Evolutionary conservation across 2,888 invertebrate genomes (phyloP).

Genomic region (Macrophya alboannulata): DNA sequence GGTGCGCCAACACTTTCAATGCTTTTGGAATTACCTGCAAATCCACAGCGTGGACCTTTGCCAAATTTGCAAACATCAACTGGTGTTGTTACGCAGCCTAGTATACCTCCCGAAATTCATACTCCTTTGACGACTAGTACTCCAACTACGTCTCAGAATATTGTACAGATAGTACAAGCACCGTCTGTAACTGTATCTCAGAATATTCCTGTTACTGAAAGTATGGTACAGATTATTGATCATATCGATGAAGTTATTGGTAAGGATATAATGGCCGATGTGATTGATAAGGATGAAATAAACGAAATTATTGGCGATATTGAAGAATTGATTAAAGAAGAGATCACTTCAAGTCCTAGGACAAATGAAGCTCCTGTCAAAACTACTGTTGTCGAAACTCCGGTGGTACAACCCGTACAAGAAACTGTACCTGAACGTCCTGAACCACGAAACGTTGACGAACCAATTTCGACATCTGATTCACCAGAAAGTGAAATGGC

Average conservation of each 20-base stretch:
- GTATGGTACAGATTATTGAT: slow-evolving; percentile 75
- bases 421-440: slow-evolving; percentile 65
- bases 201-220: slow-evolving; percentile 70
- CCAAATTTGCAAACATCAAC: slow-evolving; percentile 66
- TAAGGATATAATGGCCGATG: slow-evolving; percentile 75
- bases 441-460: slow-evolving; percentile 80
- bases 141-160: slow-evolving; percentile 30
- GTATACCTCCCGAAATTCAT: slow-evolving; percentile 60
- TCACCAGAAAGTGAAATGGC: slow-evolving; percentile 81
- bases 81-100: slow-evolving; percentile 64
- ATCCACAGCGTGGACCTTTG: slow-evolving; percentile 73
- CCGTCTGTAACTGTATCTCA: slow-evolving; percentile 61
- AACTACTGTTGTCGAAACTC: slow-evolving; percentile 64
- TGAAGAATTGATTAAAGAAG: slow-evolving; percentile 77
- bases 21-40: slow-evolving; percentile 83
- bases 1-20: slow-evolving; percentile 90
- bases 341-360: slow-evolving; percentile 75
- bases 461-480: slow-evolving; percentile 79
- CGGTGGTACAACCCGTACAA: slow-evolving; percentile 59
- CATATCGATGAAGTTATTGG: slow-evolving; percentile 76
- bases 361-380: slow-evolving; percentile 62
- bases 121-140: slow-evolving; percentile 51
- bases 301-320: slow-evolving; percentile 78
- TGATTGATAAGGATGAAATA: slow-evolving; percentile 78
- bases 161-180: slow-evolving; percentile 47